Percentiles rank a stretch among this genome's conserved stretches.
These are phyloP conservation scores for Holocentrus rufus DNA, from an alignment of 2,797 vertebrate genomes.

Conservation along the genomic window DNA sequence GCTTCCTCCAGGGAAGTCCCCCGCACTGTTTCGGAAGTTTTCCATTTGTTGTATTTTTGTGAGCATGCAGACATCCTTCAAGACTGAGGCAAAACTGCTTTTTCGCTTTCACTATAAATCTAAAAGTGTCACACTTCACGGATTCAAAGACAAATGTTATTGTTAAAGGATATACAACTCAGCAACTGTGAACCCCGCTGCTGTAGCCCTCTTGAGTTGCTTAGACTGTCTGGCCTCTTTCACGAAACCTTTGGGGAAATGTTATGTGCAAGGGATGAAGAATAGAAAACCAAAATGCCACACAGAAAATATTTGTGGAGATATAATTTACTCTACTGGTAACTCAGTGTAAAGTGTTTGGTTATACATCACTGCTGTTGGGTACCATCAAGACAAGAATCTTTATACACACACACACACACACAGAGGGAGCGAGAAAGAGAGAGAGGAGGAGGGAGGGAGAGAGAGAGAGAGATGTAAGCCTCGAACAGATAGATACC, in stretches of 20 bases:
- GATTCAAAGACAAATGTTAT: constrained; percentile 25
- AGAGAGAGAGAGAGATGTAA: no score
- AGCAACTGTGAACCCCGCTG: not conserved
- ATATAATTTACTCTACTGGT: not conserved
- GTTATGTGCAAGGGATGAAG: constrained; percentile 13
- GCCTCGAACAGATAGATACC: no score
- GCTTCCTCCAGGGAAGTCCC: not conserved
- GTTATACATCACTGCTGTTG: not conserved
- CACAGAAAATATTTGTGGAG: not conserved
- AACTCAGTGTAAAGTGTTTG: not conserved
- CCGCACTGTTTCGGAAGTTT: not conserved
- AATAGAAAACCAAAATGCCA: not conserved
- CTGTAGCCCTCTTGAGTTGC: not conserved
- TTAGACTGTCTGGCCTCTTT: not conserved
- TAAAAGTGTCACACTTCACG: not conserved
- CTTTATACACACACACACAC: no score
- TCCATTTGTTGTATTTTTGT: not conserved
- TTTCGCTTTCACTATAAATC: constrained; percentile 8
- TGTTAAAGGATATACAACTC: constrained; percentile 9
- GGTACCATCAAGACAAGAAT: no score
- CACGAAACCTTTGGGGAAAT: constrained; percentile 2
- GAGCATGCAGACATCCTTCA: not conserved
- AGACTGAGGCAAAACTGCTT: not conserved
- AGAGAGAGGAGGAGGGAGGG: no score
- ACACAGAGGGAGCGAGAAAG: no score